Evolutionary conservation across 2,888 invertebrate genomes (phyloP).

Genomic region (Clitarchus hookeri): DNA sequence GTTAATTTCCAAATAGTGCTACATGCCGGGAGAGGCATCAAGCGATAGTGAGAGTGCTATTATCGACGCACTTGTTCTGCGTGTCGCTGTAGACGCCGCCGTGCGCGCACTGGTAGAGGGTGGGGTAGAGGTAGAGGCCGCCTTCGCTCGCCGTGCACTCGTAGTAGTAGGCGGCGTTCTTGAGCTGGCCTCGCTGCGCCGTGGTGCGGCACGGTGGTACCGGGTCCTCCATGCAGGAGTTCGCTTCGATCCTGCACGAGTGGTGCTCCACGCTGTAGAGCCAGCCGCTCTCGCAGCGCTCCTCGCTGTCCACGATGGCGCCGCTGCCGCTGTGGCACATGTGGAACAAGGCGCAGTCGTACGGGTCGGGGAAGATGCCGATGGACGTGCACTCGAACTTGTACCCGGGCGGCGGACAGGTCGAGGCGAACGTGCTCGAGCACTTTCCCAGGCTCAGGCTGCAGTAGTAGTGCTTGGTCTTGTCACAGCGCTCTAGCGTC

Average conservation of each 20-base stretch:
- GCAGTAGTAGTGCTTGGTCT: constrained; percentile 9
- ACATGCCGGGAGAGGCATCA: neutral
- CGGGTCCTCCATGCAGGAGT: neutral
- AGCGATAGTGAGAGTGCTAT: neutral
- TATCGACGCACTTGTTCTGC: neutral
- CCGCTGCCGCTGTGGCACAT: neutral
- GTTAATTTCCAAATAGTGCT: no score
- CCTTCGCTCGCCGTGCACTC: neutral
- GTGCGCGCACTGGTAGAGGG: neutral
- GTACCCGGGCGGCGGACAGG: constrained; percentile 15
- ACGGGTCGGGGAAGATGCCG: constrained; percentile 18
- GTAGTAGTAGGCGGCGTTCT: neutral
- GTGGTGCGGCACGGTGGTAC: neutral
- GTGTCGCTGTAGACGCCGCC: neutral
- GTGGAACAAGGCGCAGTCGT: constrained; percentile 21
- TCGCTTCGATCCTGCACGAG: constrained; percentile 6
- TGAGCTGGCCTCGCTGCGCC: neutral
- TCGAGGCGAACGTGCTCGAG: constrained; percentile 11
- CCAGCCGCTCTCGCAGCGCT: constrained; percentile 21
- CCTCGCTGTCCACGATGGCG: neutral
- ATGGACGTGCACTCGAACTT: neutral
- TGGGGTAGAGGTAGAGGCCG: neutral
- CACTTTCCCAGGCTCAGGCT: constrained; percentile 2
- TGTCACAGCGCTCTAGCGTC: neutral
- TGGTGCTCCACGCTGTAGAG: neutral